Conservation (phyloP, 1,140 invertebrate genomes). For the Drosophila ambigua region DNA sequence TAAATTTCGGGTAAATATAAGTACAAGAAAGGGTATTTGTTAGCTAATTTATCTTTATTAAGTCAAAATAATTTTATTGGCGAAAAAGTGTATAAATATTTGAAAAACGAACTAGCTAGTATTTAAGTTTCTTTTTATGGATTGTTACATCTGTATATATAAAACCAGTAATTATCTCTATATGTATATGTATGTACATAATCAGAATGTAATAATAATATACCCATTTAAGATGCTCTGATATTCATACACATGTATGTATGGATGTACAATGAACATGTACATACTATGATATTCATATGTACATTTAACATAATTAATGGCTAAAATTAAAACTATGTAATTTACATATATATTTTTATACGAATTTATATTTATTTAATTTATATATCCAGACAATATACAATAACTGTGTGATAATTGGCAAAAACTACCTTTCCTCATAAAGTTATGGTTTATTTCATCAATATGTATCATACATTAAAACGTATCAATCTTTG, state of each 20-base stretch:
- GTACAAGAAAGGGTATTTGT: too few relatives aligned
- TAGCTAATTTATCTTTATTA: not conserved
- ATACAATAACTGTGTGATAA: not conserved
- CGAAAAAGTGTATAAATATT: not conserved
- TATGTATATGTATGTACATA: conserved; percentile 1
- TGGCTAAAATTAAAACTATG: too few relatives aligned
- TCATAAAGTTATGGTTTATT: too few relatives aligned
- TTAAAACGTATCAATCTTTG: too few relatives aligned
- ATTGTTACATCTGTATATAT: not conserved
- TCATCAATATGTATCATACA: too few relatives aligned
- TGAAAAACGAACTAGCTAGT: not conserved
- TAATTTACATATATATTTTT: not conserved
- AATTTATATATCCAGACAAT: not conserved
- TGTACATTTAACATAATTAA: too few relatives aligned
- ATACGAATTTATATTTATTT: not conserved
- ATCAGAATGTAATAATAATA: not conserved
- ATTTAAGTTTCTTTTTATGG: not conserved
- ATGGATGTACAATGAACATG: not conserved
- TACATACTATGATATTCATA: not conserved
- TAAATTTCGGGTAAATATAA: too few relatives aligned
- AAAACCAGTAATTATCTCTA: not conserved
- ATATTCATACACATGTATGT: not conserved
- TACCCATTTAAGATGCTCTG: not conserved
- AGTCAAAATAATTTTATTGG: not conserved
- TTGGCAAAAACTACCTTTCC: too few relatives aligned